Percentiles rank a stretch among this genome's conserved stretches.
Evolutionary conservation across 1,140 invertebrate genomes (phyloP).

Genomic region (Procambarus virginalis): DNA sequence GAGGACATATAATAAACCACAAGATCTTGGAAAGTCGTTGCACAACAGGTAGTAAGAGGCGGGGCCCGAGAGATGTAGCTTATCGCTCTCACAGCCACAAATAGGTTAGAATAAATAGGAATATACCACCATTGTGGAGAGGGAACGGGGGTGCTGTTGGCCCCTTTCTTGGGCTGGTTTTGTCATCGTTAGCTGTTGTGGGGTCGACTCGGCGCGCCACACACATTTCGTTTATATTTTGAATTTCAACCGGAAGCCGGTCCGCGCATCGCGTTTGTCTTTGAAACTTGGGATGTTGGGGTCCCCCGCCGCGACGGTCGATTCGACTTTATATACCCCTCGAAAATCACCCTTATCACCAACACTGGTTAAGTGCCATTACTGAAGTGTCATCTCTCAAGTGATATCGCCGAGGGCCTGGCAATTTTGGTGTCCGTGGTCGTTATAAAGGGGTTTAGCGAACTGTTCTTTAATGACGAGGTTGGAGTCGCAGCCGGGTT

Average conservation of each 20-base stretch:
- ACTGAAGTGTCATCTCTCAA: not conserved
- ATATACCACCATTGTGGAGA: too few species aligned
- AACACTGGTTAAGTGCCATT: not conserved
- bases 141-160: not conserved
- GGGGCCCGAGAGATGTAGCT: too few species aligned
- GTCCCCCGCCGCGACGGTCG: not conserved
- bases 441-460: not conserved
- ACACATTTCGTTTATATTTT: constrained; percentile 61
- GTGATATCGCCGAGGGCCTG: not conserved
- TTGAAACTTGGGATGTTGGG: constrained; percentile 27
- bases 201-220: constrained; percentile 1
- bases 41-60: too few species aligned
- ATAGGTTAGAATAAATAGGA: too few species aligned
- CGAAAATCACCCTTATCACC: not conserved
- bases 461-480: not conserved
- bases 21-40: too few species aligned
- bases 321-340: not conserved
- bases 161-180: not conserved
- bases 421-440: not conserved
- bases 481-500: not conserved
- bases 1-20: too few species aligned
- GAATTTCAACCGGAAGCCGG: constrained; percentile 57
- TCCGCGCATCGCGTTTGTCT: constrained; percentile 43
- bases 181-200: constrained; percentile 35
- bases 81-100: too few species aligned